Evolutionary conservation across 1,140 invertebrate genomes (phyloP).

Genomic region (Agrypnia vestita): DNA sequence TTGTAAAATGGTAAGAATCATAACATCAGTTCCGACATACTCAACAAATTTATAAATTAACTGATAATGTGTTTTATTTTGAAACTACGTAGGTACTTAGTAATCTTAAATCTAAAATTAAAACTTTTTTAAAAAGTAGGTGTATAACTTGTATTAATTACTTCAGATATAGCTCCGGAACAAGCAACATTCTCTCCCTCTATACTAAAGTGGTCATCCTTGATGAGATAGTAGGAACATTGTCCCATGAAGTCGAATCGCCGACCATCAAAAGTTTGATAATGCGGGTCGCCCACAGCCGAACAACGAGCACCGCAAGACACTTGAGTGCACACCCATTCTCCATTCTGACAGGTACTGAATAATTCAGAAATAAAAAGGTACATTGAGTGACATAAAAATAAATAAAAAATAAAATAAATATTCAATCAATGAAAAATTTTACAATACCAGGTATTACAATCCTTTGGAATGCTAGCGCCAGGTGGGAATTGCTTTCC

Average conservation of each 20-base stretch:
- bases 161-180: conserved; percentile 83
- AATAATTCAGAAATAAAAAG: conserved; percentile 26
- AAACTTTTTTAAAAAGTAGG: no score
- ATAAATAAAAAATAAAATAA: not conserved
- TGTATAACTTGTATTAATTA: conserved; percentile 59
- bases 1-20: no score
- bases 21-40: no score
- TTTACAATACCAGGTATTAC: conserved; percentile 83
- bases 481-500: conserved; percentile 85
- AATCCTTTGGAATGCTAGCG: conserved; percentile 82
- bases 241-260: conserved; percentile 91
- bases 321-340: conserved; percentile 85
- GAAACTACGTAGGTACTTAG: no score
- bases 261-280: conserved; percentile 90
- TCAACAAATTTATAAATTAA: no score
- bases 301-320: conserved; percentile 84
- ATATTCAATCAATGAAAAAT: not conserved
- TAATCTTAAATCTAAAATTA: no score
- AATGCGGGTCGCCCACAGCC: conserved; percentile 91
- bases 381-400: not conserved
- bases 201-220: conserved; percentile 79
- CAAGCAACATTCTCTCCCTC: conserved; percentile 89
- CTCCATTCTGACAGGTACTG: conserved; percentile 80
- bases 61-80: no score
- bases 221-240: conserved; percentile 88